phyloP scores from a whole-genome alignment of 1,140 invertebrate species.

The Cherax quadricarinatus region DNA sequence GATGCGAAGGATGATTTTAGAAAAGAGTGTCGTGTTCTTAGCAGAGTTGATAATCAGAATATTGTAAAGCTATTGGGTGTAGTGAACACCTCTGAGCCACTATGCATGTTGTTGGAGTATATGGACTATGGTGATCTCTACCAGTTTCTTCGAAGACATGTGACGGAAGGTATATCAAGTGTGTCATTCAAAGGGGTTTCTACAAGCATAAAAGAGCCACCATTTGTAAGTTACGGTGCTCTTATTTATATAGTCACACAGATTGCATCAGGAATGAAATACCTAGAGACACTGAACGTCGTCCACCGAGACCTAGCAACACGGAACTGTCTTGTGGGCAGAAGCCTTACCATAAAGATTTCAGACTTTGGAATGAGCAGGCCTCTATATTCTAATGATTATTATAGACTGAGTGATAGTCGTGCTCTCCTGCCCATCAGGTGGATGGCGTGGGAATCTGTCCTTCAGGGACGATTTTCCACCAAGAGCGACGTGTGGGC shows the following conservation, averaged over 20 bases:
- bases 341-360: conserved; percentile 90
- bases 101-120: conserved; percentile 83
- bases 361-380: conserved; percentile 93
- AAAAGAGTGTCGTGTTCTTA: conserved; percentile 30
- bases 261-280: conserved; percentile 74
- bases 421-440: conserved; percentile 86
- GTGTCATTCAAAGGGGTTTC: background rate
- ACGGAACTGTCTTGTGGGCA: conserved; percentile 94
- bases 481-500: conserved; percentile 93
- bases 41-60: conserved; percentile 82
- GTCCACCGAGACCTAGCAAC: conserved; percentile 97
- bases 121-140: conserved; percentile 84
- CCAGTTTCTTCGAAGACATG: conserved; percentile 79
- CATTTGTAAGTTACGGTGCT: conserved; percentile 25
- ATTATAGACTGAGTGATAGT: conserved; percentile 87
- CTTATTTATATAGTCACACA: conserved; percentile 75
- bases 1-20: conserved; percentile 34
- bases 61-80: conserved; percentile 90
- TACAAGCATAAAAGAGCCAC: background rate
- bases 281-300: conserved; percentile 70
- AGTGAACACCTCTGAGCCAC: conserved; percentile 86
- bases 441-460: conserved; percentile 91
- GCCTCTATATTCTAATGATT: conserved; percentile 88
- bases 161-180: conserved; percentile 71
- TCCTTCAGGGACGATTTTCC: conserved; percentile 85